Conservation (phyloP, 2,888 invertebrate genomes). For the Hyppa rectilinea region DNA sequence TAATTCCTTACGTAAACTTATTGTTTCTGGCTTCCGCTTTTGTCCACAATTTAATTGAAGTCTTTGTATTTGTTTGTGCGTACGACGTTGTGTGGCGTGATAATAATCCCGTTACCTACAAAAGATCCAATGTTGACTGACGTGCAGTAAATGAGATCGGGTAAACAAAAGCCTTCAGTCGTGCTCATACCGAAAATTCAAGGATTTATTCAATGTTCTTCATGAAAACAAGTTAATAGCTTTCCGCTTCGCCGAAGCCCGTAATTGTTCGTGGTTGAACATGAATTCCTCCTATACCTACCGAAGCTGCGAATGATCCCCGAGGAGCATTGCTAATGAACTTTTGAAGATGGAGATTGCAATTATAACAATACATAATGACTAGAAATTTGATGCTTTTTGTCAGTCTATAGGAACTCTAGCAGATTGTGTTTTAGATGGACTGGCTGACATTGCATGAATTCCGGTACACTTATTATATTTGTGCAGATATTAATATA, state of each 20-base stretch:
- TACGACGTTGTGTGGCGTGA: conserved; percentile 8
- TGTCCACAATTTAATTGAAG: conserved; percentile 37
- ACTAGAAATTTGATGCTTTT: conserved; percentile 29
- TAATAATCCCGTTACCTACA: conserved; percentile 37
- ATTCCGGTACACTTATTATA: not conserved
- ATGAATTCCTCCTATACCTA: not conserved
- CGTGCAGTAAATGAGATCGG: conserved; percentile 48
- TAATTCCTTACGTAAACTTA: conserved; percentile 2
- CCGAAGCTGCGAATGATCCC: conserved; percentile 7
- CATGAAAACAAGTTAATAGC: conserved; percentile 38
- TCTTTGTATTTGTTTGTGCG: conserved; percentile 30
- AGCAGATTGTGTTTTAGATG: not conserved
- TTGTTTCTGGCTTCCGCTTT: conserved; percentile 21
- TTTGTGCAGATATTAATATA: not conserved
- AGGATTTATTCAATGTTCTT: conserved; percentile 24
- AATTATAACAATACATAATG: conserved; percentile 30
- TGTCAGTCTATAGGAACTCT: not conserved
- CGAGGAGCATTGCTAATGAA: conserved; percentile 40
- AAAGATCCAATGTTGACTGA: conserved; percentile 42
- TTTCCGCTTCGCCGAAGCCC: conserved; percentile 32
- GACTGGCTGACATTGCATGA: not conserved
- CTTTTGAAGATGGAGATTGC: conserved; percentile 31
- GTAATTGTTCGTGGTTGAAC: conserved; percentile 42
- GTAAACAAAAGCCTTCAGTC: conserved; percentile 28
- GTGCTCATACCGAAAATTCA: conserved; percentile 14